Percentiles rank a stretch among this genome's conserved stretches.
Conservation (phyloP, 30 jellyfish, hydroid and myxozoan genomes). For the Clytia hemisphaerica region DNA sequence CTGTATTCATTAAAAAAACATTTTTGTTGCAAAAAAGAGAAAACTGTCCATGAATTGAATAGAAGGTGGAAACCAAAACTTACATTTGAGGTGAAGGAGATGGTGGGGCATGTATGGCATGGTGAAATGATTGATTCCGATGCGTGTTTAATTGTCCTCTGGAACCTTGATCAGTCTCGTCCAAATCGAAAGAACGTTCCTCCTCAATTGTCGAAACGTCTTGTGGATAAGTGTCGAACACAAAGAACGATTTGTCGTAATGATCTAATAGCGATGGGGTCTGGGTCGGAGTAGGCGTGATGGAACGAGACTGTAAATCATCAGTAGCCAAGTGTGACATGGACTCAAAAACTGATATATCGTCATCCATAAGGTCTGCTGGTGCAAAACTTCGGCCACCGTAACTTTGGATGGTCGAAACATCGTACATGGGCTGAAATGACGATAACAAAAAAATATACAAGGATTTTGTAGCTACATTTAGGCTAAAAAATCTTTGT, state of each 20-base stretch:
- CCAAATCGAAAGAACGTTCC: conserved; percentile 2
- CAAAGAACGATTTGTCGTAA: conserved; percentile 58
- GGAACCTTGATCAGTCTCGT: too few relatives aligned
- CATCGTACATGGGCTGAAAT: conserved; percentile 37
- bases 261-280: conserved; percentile 57
- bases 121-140: not conserved
- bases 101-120: conserved; percentile 12
- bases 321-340: conserved; percentile 12
- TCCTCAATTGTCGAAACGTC: conserved; percentile 39
- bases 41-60: too few relatives aligned
- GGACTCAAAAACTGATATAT: conserved; percentile 40
- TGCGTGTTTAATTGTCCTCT: too few relatives aligned
- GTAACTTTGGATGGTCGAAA: conserved; percentile 42
- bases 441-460: too few relatives aligned
- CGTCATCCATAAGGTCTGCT: conserved; percentile 65
- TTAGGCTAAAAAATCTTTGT: too few relatives aligned
- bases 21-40: too few relatives aligned
- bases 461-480: not conserved
- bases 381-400: conserved; percentile 97
- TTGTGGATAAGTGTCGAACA: conserved; percentile 52
- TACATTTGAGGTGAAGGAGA: conserved; percentile 42
- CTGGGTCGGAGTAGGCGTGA: conserved; percentile 30
- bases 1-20: too few relatives aligned
- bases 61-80: too few relatives aligned
- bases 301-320: not conserved